Percentiles rank a stretch among this genome's conserved stretches.
Conservation (phyloP, 2,888 invertebrate genomes). For the Choristoneura rosaceana region DNA sequence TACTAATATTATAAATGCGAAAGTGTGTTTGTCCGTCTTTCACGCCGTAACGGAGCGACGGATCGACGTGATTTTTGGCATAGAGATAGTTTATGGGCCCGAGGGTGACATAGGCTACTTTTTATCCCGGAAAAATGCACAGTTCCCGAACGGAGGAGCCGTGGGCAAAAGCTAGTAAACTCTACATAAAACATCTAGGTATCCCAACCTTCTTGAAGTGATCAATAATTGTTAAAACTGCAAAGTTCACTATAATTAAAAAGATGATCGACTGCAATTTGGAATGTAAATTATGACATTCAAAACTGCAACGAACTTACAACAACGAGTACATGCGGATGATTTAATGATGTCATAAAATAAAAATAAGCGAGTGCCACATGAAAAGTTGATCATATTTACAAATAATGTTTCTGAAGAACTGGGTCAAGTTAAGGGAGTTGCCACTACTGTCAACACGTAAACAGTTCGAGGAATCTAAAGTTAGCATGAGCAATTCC, state of each 20-base stretch:
- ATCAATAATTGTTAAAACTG: not conserved
- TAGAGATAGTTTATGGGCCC: too few relatives aligned
- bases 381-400: constrained; percentile 12
- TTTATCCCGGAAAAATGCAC: too few relatives aligned
- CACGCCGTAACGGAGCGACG: too few relatives aligned
- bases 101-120: too few relatives aligned
- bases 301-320: not conserved
- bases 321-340: not conserved
- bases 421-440: constrained; percentile 30
- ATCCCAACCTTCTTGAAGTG: constrained; percentile 3
- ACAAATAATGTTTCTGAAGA: constrained; percentile 13
- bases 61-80: too few relatives aligned
- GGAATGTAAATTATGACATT: not conserved
- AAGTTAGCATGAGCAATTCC: not conserved
- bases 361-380: not conserved
- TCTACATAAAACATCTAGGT: too few relatives aligned
- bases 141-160: too few relatives aligned
- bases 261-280: not conserved
- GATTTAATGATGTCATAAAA: constrained; percentile 1
- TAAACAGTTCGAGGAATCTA: constrained; percentile 24
- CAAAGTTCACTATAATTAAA: not conserved
- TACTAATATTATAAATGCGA: too few relatives aligned
- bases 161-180: too few relatives aligned
- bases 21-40: too few relatives aligned
- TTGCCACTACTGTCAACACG: not conserved